Evolutionary conservation across 2,113 vertebrate species (phyloP), one percentile per base, ranked within the genome.

Genomic region (Rhabdornis inornatus): DNA sequence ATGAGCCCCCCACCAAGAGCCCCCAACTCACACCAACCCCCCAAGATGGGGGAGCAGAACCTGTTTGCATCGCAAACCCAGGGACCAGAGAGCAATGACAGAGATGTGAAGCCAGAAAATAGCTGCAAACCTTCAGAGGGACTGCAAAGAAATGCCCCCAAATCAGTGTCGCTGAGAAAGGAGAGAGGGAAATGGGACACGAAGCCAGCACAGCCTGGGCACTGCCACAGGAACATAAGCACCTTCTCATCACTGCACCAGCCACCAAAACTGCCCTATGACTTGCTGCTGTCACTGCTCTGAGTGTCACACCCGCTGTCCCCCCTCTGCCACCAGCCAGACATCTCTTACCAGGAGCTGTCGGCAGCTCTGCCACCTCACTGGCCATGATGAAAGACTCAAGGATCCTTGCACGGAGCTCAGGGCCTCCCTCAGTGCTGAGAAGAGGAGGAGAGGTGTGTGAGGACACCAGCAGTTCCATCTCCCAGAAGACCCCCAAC

Each of bases 311-410:
- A 33, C 19, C 60, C 0, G 0, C 39, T 57, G 64, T 14, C 24
- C 22, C 31, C 23, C 4, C 24, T 12, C 68, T 0, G 0, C 52
- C 5, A 0, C 45, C 31, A 13, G 24, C 17, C 1, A 2, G 7
- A 30, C 3, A 9, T 89, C 81, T 70, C 97, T 96, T 98, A 99
- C 98, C 98, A 77, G 98, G 98, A 49, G 98, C 98, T 35, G 97
- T 75, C 2, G 97, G 97, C 75, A 96, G 96, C 95, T 98, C 98
- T 19, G 61, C 83, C 1, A 83, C 76, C 39, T 98, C 98, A 5
- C 98, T 95, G 37, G 96, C 96, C 68, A 94, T 13, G 11, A 98
- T 98, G 68, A 99, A 97, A 31, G 98, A 97, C 95, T 98, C 98
- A 3, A 98, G 85, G 87, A 99, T 98, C 96, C 97, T 98, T 52